Evolutionary conservation across 2,888 invertebrate species (phyloP), one percentile per base, ranked within the genome.

Genomic region (Pyrocoelia pectoralis): DNA sequence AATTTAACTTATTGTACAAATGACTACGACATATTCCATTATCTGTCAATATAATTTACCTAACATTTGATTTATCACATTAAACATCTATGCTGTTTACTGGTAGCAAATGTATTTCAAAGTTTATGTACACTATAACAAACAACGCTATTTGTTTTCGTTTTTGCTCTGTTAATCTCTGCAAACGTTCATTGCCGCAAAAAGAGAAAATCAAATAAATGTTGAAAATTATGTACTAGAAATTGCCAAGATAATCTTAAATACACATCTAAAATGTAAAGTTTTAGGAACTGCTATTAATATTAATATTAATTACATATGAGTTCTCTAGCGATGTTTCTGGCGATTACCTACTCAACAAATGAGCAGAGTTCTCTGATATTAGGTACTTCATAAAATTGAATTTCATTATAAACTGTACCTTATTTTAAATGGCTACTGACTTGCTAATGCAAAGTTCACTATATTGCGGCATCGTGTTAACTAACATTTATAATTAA

Each of bases 11-110:
- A 57, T 28, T 38, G 24, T 13, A 50, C n/a, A 68, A 69, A 67
- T 61, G 54, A 69, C 68, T 68, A 63, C 58, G 66, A 69, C 61
- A 56, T 58, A 66, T 61, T 62, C 56, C 63, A 65, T 60, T 68
- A 66, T 62, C 61, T 70, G 68, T 68, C 68, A 66, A 70, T 69
- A 66, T 68, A 67, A 68, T 70, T 68, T 70, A 69, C 68, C 68
- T 69, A 69, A 69, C 68, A 68, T n/a, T n/a, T n/a, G n/a, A n/a
- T n/a, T n/a, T n/a, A n/a, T n/a, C n/a, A n/a, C n/a, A n/a, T n/a
- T n/a, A n/a, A n/a, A n/a, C n/a, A n/a, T n/a, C n/a, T n/a, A n/a
- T n/a, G n/a, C n/a, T n/a, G n/a, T n/a, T n/a, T n/a, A n/a, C n/a
- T n/a, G n/a, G n/a, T n/a, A n/a, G n/a, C n/a, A n/a, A n/a, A n/a